Evolutionary conservation across 2,113 vertebrate species (phyloP).

Genomic region (Peromyscus leucopus): DNA sequence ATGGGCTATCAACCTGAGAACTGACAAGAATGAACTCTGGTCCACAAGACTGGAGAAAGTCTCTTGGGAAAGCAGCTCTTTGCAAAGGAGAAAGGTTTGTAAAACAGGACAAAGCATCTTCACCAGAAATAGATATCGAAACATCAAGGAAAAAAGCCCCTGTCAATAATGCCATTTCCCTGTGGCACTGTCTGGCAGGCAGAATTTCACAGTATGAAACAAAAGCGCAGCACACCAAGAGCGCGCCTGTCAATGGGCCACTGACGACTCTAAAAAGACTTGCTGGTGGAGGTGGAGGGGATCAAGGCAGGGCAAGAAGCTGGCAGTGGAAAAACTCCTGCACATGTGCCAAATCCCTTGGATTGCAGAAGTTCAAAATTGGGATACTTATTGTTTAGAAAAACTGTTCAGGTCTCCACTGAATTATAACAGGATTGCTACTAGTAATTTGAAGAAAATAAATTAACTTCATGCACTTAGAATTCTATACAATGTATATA

Average conservation of each 20-base stretch:
- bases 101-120: conserved; percentile 81
- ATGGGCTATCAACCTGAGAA: conserved; percentile 78
- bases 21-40: conserved; percentile 79
- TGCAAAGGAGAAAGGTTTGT: conserved; percentile 43
- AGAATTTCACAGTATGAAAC: conserved; percentile 82
- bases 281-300: conserved; percentile 42
- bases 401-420: neutral
- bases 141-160: conserved; percentile 82
- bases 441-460: neutral
- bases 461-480: neutral
- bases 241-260: conserved; percentile 75
- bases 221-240: conserved; percentile 20
- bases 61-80: conserved; percentile 82
- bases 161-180: conserved; percentile 80
- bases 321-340: neutral
- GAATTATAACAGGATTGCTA: neutral
- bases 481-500: neutral
- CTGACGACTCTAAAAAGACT: conserved; percentile 73
- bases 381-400: conserved; percentile 9
- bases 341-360: conserved; percentile 18
- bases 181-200: conserved; percentile 84
- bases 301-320: conserved; percentile 19
- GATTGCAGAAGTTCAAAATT: conserved; percentile 9
- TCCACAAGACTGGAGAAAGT: conserved; percentile 55
- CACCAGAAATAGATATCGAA: conserved; percentile 84